Conservation (phyloP, 2,888 invertebrate species). For the Synanthedon vespiformis region DNA sequence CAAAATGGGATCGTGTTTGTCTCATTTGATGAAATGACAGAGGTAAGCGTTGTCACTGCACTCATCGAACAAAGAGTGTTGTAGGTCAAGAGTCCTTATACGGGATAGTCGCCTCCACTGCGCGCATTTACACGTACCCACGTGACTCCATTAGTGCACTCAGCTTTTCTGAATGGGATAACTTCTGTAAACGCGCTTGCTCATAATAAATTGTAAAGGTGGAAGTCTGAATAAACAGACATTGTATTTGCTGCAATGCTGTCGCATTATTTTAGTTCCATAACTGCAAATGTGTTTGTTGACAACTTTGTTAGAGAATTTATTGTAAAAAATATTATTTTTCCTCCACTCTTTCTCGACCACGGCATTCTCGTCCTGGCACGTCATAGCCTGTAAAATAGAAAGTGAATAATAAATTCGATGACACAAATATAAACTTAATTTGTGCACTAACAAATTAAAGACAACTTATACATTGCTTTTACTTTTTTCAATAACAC, state of each 20-base stretch:
- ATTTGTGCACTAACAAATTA: too few relatives aligned
- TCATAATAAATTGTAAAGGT: background rate
- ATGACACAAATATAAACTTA: too few relatives aligned
- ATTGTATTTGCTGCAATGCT: background rate
- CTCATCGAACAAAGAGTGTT: slow-evolving; percentile 28
- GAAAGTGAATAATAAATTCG: too few relatives aligned
- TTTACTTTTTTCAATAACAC: too few relatives aligned
- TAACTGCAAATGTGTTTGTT: too few relatives aligned
- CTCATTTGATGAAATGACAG: background rate
- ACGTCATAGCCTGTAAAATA: too few relatives aligned
- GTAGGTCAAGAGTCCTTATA: slow-evolving; percentile 27
- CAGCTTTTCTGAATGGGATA: background rate
- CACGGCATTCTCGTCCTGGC: too few relatives aligned
- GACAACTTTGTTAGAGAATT: too few relatives aligned
- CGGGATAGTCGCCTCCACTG: background rate
- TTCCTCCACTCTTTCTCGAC: too few relatives aligned
- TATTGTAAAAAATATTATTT: too few relatives aligned
- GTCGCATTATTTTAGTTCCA: background rate
- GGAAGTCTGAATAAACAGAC: background rate
- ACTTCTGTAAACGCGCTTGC: background rate
- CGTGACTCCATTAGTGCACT: background rate
- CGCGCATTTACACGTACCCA: background rate
- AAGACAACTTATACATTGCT: too few relatives aligned
- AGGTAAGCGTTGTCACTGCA: slow-evolving; percentile 14
- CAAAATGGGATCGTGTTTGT: background rate